phyloP scores from a whole-genome alignment of 23 tunicate species.

The Botrylloides violaceus region DNA sequence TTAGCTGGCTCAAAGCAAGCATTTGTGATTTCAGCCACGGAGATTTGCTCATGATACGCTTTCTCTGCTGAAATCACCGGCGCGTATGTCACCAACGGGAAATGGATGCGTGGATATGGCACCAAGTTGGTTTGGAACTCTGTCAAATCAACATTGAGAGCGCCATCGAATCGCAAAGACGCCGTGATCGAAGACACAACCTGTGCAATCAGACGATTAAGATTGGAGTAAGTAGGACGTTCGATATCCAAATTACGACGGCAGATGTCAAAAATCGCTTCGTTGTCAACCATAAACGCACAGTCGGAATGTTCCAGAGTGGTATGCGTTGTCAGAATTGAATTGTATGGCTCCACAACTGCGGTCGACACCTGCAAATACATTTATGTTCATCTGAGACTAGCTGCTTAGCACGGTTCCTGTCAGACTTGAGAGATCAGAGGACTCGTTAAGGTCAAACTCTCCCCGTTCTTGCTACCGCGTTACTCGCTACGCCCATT shows the following conservation, averaged over 20 bases:
- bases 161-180: too few relatives aligned
- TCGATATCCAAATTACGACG: constrained; percentile 59
- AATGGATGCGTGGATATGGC: constrained; percentile 83
- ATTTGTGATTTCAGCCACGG: constrained; percentile 81
- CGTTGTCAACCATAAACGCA: too few relatives aligned
- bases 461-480: too few relatives aligned
- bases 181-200: constrained; percentile 86
- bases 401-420: too few relatives aligned
- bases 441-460: constrained; percentile 51
- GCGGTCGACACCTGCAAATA: constrained; percentile 67
- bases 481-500: too few relatives aligned
- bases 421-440: too few relatives aligned
- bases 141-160: constrained; percentile 82
- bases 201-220: constrained; percentile 78
- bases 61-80: too few relatives aligned
- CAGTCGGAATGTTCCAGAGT: constrained; percentile 85
- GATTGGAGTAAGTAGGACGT: constrained; percentile 68
- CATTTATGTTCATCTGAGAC: too few relatives aligned
- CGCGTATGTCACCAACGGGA: too few relatives aligned
- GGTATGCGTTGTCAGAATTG: constrained; percentile 86
- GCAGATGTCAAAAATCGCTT: constrained; percentile 84
- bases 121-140: constrained; percentile 96
- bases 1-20: too few relatives aligned
- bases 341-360: constrained; percentile 85
- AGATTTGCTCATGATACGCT: constrained; percentile 82